These are phyloP conservation scores for Tapera naevia DNA, from an alignment of 2,797 vertebrate species.

Conservation along the genomic window DNA sequence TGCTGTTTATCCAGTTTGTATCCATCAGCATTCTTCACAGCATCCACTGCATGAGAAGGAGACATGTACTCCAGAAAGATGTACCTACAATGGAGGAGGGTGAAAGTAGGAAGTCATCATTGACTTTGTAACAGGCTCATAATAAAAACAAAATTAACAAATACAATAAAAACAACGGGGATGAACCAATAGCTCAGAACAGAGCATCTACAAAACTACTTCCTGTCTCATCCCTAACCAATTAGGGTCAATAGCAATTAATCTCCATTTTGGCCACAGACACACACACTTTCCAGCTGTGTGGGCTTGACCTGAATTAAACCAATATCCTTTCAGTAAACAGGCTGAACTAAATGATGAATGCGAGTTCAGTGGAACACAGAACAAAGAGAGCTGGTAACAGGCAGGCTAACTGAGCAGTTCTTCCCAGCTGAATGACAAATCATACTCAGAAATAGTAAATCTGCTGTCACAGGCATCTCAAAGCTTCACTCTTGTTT, in stretches of 20 bases:
- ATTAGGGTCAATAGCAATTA: background rate
- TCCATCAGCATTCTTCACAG: slow-evolving; percentile 93
- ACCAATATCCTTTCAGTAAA: background rate
- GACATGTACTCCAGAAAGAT: slow-evolving; percentile 95
- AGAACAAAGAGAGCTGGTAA: background rate
- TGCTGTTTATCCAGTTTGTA: slow-evolving; percentile 98
- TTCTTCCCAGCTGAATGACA: background rate
- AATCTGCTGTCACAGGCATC: background rate
- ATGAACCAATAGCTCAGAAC: background rate
- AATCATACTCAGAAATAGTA: rapidly evolving
- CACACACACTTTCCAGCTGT: background rate
- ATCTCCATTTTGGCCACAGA: background rate
- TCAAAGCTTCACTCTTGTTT: background rate
- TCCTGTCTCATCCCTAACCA: background rate
- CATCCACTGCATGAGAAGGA: slow-evolving; percentile 90
- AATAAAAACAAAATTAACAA: background rate
- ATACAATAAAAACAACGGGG: background rate
- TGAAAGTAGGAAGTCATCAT: rapidly evolving
- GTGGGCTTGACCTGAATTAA: background rate
- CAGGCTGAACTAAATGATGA: background rate
- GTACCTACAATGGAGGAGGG: slow-evolving; percentile 77
- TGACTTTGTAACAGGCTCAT: background rate
- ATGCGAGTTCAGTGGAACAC: background rate
- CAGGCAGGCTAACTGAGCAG: background rate
- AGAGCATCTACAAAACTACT: background rate